A percentile compares a stretch with the other conserved stretches of the same genome.
Evolutionary conservation across 2,888 invertebrate species (phyloP).

Genomic region (Platypus cylindrus): DNA sequence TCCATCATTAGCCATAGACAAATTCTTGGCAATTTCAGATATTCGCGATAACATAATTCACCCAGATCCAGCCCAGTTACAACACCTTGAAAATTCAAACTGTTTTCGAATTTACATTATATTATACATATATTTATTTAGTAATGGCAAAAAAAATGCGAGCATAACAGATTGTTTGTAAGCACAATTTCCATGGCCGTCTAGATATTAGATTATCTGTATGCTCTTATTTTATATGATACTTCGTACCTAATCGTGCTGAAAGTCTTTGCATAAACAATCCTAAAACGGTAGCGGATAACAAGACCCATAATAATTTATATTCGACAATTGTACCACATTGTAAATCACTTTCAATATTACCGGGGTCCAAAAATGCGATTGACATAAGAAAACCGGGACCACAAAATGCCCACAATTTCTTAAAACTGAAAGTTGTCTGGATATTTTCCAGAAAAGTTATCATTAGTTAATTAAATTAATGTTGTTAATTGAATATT

Average conservation of each 20-base stretch:
- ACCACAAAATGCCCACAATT: slow-evolving; percentile 88
- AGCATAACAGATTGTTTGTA: no score
- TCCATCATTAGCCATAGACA: slow-evolving; percentile 85
- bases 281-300: slow-evolving; percentile 74
- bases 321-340: slow-evolving; percentile 71
- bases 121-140: no score
- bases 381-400: slow-evolving; percentile 91
- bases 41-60: slow-evolving; percentile 65
- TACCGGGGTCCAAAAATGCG: slow-evolving; percentile 85
- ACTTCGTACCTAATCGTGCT: slow-evolving; percentile 30
- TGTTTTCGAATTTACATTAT: no score
- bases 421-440: slow-evolving; percentile 61
- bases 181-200: no score
- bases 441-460: slow-evolving; percentile 10
- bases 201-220: background rate
- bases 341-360: slow-evolving; percentile 83
- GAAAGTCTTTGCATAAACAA: slow-evolving; percentile 69
- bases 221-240: background rate
- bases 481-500: no score
- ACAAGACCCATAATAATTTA: slow-evolving; percentile 73
- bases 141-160: no score
- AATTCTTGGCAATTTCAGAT: slow-evolving; percentile 59
- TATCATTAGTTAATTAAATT: no score
- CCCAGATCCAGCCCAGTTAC: slow-evolving; percentile 79
- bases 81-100: slow-evolving; percentile 55